A percentile compares a stretch with the other conserved stretches of the same genome.
Evolutionary conservation across 2,113 vertebrate genomes (phyloP).

Genomic region (Gopherus flavomarginatus): DNA sequence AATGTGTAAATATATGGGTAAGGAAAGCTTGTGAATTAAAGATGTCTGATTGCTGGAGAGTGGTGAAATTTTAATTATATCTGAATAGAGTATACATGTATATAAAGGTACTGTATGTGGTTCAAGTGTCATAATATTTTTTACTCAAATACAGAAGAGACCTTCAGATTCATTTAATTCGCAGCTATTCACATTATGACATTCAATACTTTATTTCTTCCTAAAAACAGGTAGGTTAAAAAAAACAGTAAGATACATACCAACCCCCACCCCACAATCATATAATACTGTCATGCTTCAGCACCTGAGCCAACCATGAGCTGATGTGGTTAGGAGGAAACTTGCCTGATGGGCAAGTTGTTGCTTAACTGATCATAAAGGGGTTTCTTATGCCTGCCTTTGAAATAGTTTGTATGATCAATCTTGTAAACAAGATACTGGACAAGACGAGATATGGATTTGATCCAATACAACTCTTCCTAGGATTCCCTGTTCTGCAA

Average conservation of each 20-base stretch:
- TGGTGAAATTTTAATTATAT: constrained; percentile 50
- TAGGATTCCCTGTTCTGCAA: constrained; percentile 3
- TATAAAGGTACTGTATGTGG: constrained; percentile 39
- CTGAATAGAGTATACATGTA: constrained; percentile 49
- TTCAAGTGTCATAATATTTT: constrained; percentile 42
- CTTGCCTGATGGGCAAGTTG: not conserved
- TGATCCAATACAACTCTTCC: not conserved
- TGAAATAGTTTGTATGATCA: not conserved
- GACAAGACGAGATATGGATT: constrained; percentile 21
- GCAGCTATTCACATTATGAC: not conserved
- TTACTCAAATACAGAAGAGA: constrained; percentile 63
- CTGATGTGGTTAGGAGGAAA: not conserved
- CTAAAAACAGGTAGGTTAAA: constrained; percentile 43
- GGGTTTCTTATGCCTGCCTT: not conserved
- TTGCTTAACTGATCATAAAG: not conserved
- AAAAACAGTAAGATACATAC: not conserved
- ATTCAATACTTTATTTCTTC: constrained; percentile 42
- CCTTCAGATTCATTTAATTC: constrained; percentile 47
- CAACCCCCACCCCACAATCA: not conserved
- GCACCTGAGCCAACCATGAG: not conserved
- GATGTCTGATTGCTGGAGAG: constrained; percentile 55
- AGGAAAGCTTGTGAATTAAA: constrained; percentile 63
- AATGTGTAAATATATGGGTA: constrained; percentile 67
- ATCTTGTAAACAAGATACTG: constrained; percentile 10
- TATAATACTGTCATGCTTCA: not conserved